These are phyloP conservation scores for Tachina grossa DNA, from an alignment of 2,888 invertebrate species.

Conservation along the genomic window DNA sequence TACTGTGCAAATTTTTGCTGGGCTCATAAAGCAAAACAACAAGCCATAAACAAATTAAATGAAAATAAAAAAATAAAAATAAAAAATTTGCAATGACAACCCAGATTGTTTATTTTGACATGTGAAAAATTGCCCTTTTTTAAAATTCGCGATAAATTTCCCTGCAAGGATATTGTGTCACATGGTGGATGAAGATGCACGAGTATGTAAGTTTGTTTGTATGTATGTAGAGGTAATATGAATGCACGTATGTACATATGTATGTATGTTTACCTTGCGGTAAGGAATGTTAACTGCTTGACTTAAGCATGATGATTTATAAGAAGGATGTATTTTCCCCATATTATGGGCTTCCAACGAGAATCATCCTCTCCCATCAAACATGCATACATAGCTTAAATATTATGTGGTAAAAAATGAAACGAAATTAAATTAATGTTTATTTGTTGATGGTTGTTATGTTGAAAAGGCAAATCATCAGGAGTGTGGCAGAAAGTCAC, in stretches of 20 bases:
- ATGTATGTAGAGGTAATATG: neutral
- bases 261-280: slow-evolving; percentile 60
- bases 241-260: slow-evolving; percentile 23
- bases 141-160: slow-evolving; percentile 53
- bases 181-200: slow-evolving; percentile 27
- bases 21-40: slow-evolving; percentile 45
- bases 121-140: slow-evolving; percentile 62
- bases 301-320: slow-evolving; percentile 59
- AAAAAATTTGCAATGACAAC: slow-evolving; percentile 64
- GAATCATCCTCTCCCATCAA: slow-evolving; percentile 43
- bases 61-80: slow-evolving; percentile 38
- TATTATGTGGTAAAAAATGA: slow-evolving; percentile 33
- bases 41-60: slow-evolving; percentile 68
- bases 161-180: slow-evolving; percentile 45
- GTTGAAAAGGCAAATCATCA: slow-evolving; percentile 70
- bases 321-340: slow-evolving; percentile 27
- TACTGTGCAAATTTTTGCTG: slow-evolving; percentile 49
- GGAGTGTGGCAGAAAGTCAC: slow-evolving; percentile 34
- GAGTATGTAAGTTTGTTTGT: neutral
- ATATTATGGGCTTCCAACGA: slow-evolving; percentile 42
- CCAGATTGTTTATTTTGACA: slow-evolving; percentile 67
- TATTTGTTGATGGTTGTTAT: slow-evolving; percentile 70
- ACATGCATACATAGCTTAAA: slow-evolving; percentile 5
- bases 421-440: slow-evolving; percentile 67
- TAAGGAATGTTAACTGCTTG: slow-evolving; percentile 56